phyloP scores from a whole-genome alignment of 2,113 vertebrate species.

The Orthonyx spaldingii region DNA sequence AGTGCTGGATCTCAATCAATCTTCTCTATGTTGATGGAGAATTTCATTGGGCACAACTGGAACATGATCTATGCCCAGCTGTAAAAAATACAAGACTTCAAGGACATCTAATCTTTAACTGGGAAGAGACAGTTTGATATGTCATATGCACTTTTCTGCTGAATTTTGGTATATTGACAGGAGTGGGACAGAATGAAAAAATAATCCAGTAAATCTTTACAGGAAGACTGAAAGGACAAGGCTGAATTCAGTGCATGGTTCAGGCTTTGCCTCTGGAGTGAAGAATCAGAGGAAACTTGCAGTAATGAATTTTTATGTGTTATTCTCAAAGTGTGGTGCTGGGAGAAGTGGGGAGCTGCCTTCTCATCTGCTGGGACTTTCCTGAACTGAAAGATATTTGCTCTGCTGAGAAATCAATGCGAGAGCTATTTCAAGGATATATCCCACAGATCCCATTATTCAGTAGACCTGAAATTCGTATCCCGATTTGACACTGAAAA shows the following conservation, averaged over 20 bases:
- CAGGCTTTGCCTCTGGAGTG: background rate
- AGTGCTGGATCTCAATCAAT: background rate
- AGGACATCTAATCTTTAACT: background rate
- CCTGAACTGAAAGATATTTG: background rate
- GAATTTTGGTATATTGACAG: background rate
- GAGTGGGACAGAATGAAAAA: background rate
- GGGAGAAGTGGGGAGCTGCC: background rate
- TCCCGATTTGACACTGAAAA: background rate
- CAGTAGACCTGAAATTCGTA: background rate
- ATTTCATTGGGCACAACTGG: background rate
- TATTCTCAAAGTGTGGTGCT: background rate
- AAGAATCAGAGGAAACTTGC: background rate
- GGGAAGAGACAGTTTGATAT: background rate
- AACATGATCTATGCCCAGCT: background rate
- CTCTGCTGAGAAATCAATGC: background rate
- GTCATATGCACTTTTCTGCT: background rate
- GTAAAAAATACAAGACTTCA: background rate
- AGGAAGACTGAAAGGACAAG: background rate
- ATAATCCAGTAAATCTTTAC: background rate
- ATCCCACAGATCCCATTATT: background rate
- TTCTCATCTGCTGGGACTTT: background rate
- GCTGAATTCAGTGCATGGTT: background rate
- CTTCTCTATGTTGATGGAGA: background rate
- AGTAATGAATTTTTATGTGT: background rate
- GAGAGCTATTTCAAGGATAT: background rate